A percentile compares a stretch with the other conserved stretches of the same genome.
These are phyloP conservation scores for Porites cylindrica DNA, from an alignment of 92 coral and sea anemone genomes.

Conservation along the genomic window DNA sequence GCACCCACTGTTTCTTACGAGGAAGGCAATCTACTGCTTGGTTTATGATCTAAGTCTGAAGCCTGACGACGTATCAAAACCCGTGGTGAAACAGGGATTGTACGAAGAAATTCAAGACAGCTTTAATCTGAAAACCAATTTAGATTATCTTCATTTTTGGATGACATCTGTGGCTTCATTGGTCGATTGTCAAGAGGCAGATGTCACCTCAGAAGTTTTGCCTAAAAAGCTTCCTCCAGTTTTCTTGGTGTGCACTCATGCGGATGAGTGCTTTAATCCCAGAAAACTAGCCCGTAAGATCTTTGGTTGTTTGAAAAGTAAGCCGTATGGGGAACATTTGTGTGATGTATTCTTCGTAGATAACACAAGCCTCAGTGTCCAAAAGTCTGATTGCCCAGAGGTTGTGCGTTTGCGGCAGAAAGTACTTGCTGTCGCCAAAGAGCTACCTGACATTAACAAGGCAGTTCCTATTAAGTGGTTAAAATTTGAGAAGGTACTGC, in stretches of 20 bases:
- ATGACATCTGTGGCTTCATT: not conserved
- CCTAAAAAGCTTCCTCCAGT: conserved; percentile 38
- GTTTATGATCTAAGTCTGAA: conserved; percentile 34
- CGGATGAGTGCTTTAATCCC: not conserved
- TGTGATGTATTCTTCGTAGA: conserved; percentile 33
- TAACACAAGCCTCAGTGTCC: conserved; percentile 31
- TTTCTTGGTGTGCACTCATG: not conserved
- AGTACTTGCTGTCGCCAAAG: conserved; percentile 13
- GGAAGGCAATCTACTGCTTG: conserved; percentile 56
- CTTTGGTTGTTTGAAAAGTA: not conserved
- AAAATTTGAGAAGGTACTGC: conserved; percentile 6
- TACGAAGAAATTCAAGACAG: not conserved
- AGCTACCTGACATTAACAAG: not conserved
- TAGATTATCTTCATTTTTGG: conserved; percentile 1
- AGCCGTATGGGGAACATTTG: conserved; percentile 11
- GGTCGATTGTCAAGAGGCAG: no score
- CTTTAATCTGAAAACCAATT: conserved; percentile 1
- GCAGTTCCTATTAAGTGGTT: not conserved
- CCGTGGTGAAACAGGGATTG: conserved; percentile 32
- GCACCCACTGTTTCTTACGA: not conserved
- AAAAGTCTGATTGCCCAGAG: conserved; percentile 13
- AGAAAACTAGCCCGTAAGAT: conserved; percentile 38
- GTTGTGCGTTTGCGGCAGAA: conserved; percentile 26
- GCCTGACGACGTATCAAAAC: conserved; percentile 31
- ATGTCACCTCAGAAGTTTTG: not conserved